Evolutionary conservation across 2,888 invertebrate genomes (phyloP), one percentile per base, ranked within the genome.

Genomic region (Aporophyla lueneburgensis): DNA sequence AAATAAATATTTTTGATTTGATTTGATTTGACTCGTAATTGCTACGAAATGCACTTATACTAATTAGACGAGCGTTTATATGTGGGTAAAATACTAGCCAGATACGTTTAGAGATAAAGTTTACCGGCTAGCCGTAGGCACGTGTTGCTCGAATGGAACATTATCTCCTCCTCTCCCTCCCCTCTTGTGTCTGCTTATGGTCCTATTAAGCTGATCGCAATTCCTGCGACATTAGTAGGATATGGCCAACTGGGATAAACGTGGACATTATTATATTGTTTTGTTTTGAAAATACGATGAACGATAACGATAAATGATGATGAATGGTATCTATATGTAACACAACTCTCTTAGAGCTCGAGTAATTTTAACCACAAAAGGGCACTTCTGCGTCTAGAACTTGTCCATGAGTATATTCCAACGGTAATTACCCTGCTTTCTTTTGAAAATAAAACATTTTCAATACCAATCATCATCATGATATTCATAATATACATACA

Each of bases 61-160:
- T n/a, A n/a, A n/a, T n/a, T n/a, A n/a, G n/a, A n/a, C n/a, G n/a
- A n/a, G 46, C 12, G 7, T n/a, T n/a, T n/a, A n/a, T 6, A 7
- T 10, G 27, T 27, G 43, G 24, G 16, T 62, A 76, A 46, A 56
- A 14, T 3, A n/a, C 53, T 2, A n/a, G 27, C 19, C 0, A 19
- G 56, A 63, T 63, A 40, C 24, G 56, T 59, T 27, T 21, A n/a
- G 27, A 75, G 27, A 27, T 76, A 43, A 77, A 58, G 56, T 74
- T 40, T 43, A 43, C 14, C 40, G 27, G 46, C 43, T 58, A n/a
- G 40, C 12, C n/a, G 56, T 21, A 56, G 6, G 51, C 56, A 65
- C 43, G n/a, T 63, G 40, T 63, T 56, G 46, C n/a, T 53, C 46
- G 16, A 46, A 53, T 63, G 53, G 5, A 46, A 46, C 5, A 51